These are phyloP conservation scores for Calameuta pallipes DNA, from an alignment of 2,888 invertebrate species.

Conservation along the genomic window DNA sequence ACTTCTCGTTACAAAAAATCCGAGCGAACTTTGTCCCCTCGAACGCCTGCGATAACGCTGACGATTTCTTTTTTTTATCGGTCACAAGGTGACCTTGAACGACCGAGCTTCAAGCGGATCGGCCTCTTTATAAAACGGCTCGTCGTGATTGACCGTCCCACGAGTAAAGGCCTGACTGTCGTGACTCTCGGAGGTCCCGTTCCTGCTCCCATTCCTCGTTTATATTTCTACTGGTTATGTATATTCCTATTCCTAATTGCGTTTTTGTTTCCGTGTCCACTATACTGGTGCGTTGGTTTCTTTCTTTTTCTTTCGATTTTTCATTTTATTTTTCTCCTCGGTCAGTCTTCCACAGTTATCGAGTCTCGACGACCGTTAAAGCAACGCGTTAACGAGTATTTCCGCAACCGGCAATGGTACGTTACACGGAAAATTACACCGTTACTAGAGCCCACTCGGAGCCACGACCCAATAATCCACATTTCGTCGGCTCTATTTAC, in stretches of 20 bases:
- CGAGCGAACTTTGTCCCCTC: neutral
- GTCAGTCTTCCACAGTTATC: neutral
- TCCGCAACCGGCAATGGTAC: neutral
- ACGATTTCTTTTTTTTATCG: neutral
- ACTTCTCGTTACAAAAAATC: neutral
- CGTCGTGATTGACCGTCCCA: neutral
- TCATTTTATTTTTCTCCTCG: neutral
- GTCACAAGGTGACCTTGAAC: neutral
- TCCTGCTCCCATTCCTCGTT: neutral
- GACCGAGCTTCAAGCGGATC: neutral
- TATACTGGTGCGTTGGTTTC: neutral
- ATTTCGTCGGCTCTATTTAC: neutral
- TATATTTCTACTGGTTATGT: neutral
- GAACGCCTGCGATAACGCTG: neutral
- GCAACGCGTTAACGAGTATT: neutral
- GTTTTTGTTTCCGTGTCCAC: neutral
- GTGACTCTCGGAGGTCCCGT: neutral
- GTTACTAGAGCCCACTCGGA: neutral
- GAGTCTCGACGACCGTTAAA: neutral
- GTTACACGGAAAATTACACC: neutral
- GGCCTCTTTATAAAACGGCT: conserved; percentile 1
- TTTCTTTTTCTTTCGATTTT: neutral
- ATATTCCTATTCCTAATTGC: neutral
- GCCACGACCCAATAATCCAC: neutral
- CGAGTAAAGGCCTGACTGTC: neutral